These are phyloP conservation scores for Eubasilissa splendida DNA, from an alignment of 2,888 invertebrate species.

Conservation along the genomic window DNA sequence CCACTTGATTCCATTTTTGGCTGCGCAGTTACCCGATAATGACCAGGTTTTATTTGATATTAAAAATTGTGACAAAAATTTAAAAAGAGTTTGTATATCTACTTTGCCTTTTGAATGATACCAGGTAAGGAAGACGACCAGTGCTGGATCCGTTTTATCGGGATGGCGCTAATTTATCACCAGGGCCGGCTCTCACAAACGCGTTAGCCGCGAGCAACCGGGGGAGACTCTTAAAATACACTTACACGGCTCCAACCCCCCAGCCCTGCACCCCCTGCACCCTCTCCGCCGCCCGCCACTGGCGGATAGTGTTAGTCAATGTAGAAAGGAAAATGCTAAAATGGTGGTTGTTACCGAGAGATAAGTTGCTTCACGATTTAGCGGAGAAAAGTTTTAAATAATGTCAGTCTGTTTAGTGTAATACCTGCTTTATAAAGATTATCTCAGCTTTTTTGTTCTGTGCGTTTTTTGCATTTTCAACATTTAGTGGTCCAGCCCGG, in stretches of 20 bases:
- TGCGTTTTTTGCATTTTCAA: too few species aligned
- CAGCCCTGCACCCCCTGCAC: neutral
- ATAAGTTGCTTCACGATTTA: slow-evolving; percentile 4
- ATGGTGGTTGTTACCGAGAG: neutral
- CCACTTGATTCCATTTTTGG: too few species aligned
- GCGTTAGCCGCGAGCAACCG: slow-evolving; percentile 11
- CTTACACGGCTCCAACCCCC: neutral
- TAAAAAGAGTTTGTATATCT: too few species aligned
- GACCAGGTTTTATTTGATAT: too few species aligned
- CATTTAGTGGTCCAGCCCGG: too few species aligned
- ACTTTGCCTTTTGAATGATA: too few species aligned
- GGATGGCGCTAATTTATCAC: slow-evolving; percentile 10
- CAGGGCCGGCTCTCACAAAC: slow-evolving; percentile 13
- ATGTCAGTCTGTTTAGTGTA: neutral
- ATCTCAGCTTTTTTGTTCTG: too few species aligned
- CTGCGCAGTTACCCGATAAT: too few species aligned
- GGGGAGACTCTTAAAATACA: slow-evolving; percentile 7
- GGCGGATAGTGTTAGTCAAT: neutral
- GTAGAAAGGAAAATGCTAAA: slow-evolving; percentile 18
- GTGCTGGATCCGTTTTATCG: neutral
- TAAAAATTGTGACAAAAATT: too few species aligned
- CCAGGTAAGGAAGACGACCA: too few species aligned
- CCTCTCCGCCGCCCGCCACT: neutral
- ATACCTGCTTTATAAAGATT: neutral
- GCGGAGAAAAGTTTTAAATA: neutral